Conservation (phyloP, 2,113 vertebrate genomes). For the Nycticryphes semicollaris region DNA sequence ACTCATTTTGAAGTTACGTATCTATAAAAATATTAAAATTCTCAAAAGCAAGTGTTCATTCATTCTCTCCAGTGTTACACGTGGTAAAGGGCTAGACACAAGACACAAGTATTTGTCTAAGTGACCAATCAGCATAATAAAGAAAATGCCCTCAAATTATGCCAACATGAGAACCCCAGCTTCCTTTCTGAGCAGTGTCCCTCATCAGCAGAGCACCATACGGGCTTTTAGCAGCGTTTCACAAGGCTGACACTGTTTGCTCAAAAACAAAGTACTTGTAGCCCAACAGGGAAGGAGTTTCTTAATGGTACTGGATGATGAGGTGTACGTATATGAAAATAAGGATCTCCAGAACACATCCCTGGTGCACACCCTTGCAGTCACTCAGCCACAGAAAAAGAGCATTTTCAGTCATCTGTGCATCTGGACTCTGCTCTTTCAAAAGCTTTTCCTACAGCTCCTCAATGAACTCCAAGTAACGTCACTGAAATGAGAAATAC, state of each 20-base stretch:
- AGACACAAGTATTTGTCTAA: neutral
- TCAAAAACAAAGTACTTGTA: conserved; percentile 2
- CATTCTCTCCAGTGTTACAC: neutral
- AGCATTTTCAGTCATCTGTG: neutral
- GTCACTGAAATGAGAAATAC: neutral
- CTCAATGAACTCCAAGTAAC: neutral
- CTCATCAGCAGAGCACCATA: conserved; percentile 38
- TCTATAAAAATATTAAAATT: neutral
- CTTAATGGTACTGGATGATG: neutral
- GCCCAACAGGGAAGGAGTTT: neutral
- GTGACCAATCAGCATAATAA: neutral
- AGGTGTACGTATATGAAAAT: neutral
- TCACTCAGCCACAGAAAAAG: neutral
- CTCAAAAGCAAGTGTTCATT: neutral
- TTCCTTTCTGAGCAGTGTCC: neutral
- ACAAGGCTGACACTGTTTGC: conserved; percentile 3
- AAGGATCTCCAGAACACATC: neutral
- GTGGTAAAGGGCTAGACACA: neutral
- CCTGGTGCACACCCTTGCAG: neutral
- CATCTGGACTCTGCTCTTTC: neutral
- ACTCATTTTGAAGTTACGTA: neutral
- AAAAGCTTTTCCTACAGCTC: neutral
- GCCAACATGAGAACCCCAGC: neutral
- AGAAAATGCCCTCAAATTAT: neutral
- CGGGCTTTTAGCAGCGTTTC: conserved; percentile 25